Conservation (phyloP, 2,113 vertebrate genomes). For the Willisornis vidua region DNA sequence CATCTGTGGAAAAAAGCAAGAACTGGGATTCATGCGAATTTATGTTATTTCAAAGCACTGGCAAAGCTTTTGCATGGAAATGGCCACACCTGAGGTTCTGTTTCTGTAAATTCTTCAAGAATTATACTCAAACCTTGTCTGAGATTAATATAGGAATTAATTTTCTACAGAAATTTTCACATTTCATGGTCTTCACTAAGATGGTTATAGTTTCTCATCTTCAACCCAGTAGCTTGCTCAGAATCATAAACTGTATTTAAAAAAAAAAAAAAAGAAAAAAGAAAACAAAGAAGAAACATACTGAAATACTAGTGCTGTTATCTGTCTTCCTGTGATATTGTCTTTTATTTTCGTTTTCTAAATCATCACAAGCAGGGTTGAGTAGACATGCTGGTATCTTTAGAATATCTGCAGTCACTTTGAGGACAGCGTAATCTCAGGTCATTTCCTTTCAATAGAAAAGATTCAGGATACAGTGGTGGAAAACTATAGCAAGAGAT, state of each 20-base stretch:
- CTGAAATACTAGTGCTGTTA: neutral
- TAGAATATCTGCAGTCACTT: neutral
- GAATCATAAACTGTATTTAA: neutral
- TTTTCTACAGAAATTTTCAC: neutral
- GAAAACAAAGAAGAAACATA: neutral
- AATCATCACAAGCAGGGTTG: neutral
- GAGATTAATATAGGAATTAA: neutral
- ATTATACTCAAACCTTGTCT: neutral
- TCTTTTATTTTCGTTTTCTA: neutral
- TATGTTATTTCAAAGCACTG: neutral
- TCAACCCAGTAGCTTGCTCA: neutral
- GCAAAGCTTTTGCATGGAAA: neutral
- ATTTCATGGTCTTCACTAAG: neutral
- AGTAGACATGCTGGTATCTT: neutral
- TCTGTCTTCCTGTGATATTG: neutral
- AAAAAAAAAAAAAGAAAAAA: neutral
- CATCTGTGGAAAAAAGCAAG: neutral
- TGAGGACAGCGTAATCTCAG: neutral
- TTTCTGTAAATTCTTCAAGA: neutral
- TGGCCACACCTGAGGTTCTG: neutral
- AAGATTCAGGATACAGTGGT: neutral
- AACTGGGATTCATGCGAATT: neutral
- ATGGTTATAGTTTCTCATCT: neutral
- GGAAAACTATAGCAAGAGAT: neutral
- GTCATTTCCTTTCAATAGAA: neutral